Evolutionary conservation across 2,113 vertebrate species (phyloP).

Genomic region (Ageneiosus marmoratus): DNA sequence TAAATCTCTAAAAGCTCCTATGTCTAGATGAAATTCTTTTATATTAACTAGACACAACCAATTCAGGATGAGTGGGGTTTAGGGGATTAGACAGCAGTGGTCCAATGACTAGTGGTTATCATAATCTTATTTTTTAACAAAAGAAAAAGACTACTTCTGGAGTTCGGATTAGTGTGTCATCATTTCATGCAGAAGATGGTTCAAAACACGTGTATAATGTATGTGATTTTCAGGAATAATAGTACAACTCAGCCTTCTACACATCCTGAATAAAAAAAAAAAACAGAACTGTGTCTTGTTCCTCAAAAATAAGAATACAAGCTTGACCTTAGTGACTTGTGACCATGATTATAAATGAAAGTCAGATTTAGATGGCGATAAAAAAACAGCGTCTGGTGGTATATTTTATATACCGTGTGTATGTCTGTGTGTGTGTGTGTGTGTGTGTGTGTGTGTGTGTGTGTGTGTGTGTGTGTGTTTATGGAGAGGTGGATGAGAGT

Average conservation of each 20-base stretch:
- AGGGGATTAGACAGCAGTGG: not conserved
- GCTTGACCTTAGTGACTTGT: not conserved
- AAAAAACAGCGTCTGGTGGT: not conserved
- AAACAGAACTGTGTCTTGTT: not conserved
- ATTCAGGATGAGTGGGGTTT: not conserved
- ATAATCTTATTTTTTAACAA: slow-evolving; percentile 39
- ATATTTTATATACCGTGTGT: too few relatives aligned
- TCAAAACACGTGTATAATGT: slow-evolving; percentile 46
- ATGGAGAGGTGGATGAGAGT: not conserved
- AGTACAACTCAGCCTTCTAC: not conserved
- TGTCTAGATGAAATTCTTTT: not conserved
- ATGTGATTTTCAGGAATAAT: slow-evolving; percentile 15
- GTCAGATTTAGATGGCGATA: not conserved
- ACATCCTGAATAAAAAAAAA: not conserved
- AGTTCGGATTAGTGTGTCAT: too few relatives aligned
- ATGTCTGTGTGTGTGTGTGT: not conserved
- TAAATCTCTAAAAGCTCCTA: not conserved
- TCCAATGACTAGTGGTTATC: too few relatives aligned
- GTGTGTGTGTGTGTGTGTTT: too few relatives aligned
- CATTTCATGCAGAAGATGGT: slow-evolving; percentile 29
- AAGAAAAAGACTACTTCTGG: slow-evolving; percentile 27
- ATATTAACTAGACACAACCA: too few relatives aligned
- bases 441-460: slow-evolving; percentile 17
- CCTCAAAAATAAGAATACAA: not conserved
- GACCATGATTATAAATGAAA: not conserved